These are phyloP conservation scores for Sitodiplosis mosellana DNA, from an alignment of 1,140 invertebrate genomes.

Conservation along the genomic window DNA sequence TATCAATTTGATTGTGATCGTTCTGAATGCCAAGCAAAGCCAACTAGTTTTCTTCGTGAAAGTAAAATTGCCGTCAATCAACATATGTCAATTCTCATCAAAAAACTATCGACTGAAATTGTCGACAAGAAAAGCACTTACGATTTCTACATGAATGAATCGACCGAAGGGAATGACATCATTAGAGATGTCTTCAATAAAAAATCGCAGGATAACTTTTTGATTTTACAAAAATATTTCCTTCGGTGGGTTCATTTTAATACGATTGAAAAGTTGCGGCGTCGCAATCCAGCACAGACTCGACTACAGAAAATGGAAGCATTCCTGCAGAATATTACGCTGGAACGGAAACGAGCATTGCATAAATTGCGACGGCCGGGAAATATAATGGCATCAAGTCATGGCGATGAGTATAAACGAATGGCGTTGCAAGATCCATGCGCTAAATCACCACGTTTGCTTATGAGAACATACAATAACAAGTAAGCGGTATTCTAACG, in stretches of 20 bases:
- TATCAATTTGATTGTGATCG: not conserved
- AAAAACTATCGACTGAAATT: not conserved
- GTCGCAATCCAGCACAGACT: slow-evolving; percentile 10
- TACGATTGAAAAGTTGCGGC: slow-evolving; percentile 18
- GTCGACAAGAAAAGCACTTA: not conserved
- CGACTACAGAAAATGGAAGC: slow-evolving; percentile 21
- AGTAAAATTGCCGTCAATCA: not conserved
- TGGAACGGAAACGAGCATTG: slow-evolving; percentile 16
- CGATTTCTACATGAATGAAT: not conserved
- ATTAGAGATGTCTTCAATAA: slow-evolving; percentile 17
- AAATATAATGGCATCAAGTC: not conserved
- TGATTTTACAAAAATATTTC: slow-evolving; percentile 21
- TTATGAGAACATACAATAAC: slow-evolving; percentile 20
- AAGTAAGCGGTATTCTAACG: slow-evolving; percentile 12
- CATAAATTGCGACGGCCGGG: slow-evolving; percentile 5
- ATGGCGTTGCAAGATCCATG: slow-evolving; percentile 5
- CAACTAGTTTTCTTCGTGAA: not conserved
- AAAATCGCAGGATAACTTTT: slow-evolving; percentile 6
- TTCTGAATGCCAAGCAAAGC: not conserved
- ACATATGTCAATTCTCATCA: not conserved
- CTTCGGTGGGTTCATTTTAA: slow-evolving; percentile 22
- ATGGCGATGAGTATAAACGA: too few species aligned
- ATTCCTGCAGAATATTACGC: slow-evolving; percentile 23
- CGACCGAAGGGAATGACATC: slow-evolving; percentile 13
- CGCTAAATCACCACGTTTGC: slow-evolving; percentile 10